Percentiles rank a stretch among this genome's conserved stretches.
phyloP scores from a whole-genome alignment of 2,888 invertebrate genomes.

The Stenodera caucasica region DNA sequence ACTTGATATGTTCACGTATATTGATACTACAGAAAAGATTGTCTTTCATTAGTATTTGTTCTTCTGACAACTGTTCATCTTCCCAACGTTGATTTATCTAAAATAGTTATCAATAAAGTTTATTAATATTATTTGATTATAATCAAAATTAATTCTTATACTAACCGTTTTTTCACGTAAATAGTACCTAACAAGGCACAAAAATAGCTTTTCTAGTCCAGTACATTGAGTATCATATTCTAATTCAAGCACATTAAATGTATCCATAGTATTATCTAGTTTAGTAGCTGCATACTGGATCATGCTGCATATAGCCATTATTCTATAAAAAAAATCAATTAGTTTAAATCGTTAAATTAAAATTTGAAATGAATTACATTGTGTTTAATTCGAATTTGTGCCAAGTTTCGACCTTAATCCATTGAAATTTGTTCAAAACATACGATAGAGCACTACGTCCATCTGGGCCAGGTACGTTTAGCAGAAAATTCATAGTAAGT shows the following conservation, averaged over 20 bases:
- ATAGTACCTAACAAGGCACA: constrained; percentile 21
- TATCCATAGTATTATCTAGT: constrained; percentile 24
- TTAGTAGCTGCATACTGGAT: constrained; percentile 23
- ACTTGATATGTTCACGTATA: constrained; percentile 24
- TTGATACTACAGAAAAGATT: constrained; percentile 23
- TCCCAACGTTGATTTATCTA: background rate
- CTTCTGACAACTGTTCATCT: background rate
- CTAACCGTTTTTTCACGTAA: constrained; percentile 20
- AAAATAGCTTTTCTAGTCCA: constrained; percentile 26
- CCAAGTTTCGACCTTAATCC: constrained; percentile 22
- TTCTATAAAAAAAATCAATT: constrained; percentile 15
- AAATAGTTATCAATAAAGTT: no score
- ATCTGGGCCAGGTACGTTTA: constrained; percentile 38
- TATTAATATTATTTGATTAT: background rate
- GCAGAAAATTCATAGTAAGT: constrained; percentile 33
- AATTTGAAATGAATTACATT: constrained; percentile 30
- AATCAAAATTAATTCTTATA: background rate
- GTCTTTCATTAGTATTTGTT: constrained; percentile 23
- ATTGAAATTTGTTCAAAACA: constrained; percentile 34
- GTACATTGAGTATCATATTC: constrained; percentile 16
- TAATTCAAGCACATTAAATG: constrained; percentile 14
- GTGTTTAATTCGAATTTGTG: constrained; percentile 34
- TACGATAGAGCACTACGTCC: constrained; percentile 38
- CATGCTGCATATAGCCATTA: constrained; percentile 27
- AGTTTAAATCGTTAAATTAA: background rate